Conservation (phyloP, 2,888 invertebrate species). For the Volucella bombylans region DNA sequence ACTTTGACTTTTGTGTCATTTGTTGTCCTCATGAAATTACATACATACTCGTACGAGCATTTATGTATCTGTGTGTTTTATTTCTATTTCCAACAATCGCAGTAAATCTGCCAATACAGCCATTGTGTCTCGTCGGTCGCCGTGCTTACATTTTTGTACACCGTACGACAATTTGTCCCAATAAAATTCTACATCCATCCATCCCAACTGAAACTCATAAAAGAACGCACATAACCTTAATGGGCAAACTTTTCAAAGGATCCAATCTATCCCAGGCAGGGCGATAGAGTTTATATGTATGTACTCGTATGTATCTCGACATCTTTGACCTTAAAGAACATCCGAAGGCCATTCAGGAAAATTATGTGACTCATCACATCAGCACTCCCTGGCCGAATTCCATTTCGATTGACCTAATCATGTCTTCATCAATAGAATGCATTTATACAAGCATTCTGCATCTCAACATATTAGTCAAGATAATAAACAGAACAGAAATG, state of each 20-base stretch:
- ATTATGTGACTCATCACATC: constrained; percentile 5
- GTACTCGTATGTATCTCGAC: too few species aligned
- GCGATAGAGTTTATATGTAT: neutral
- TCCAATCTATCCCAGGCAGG: neutral
- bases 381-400: neutral
- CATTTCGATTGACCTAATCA: constrained; percentile 40
- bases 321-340: constrained; percentile 12
- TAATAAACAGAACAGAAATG: too few species aligned
- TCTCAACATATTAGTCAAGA: neutral
- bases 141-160: constrained; percentile 1
- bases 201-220: neutral
- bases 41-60: too few species aligned
- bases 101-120: neutral
- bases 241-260: constrained; percentile 11
- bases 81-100: constrained; percentile 1
- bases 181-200: constrained; percentile 18
- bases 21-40: constrained; percentile 11
- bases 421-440: neutral
- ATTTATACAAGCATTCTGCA: neutral
- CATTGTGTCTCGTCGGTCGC: constrained; percentile 8
- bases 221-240: neutral
- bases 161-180: constrained; percentile 6
- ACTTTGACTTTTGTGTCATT: neutral
- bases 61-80: neutral
- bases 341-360: neutral